A percentile compares a stretch with the other conserved stretches of the same genome.
Conservation (phyloP, 92 coral and sea anemone species). For the Epizoanthus stellaris region DNA sequence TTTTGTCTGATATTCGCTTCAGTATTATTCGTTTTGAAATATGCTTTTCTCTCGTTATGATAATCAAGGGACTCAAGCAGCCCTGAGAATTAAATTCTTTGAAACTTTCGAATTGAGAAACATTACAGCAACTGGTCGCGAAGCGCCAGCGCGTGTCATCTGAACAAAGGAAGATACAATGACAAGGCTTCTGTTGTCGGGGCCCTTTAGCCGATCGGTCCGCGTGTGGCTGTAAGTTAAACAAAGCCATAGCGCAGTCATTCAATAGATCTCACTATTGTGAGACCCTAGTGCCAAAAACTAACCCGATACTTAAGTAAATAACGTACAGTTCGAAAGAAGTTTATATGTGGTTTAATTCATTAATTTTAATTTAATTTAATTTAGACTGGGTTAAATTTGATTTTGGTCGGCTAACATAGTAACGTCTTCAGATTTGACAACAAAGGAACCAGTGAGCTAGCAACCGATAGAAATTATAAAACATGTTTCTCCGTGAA, state of each 20-base stretch:
- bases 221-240: not conserved
- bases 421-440: not conserved
- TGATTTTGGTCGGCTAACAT: not conserved
- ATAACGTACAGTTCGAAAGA: not conserved
- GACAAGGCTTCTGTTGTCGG: not conserved
- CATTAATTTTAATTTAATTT: not conserved
- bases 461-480: too few relatives aligned
- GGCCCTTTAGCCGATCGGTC: not conserved
- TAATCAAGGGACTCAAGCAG: not conserved
- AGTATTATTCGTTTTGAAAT: not conserved
- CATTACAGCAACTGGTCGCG: not conserved
- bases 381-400: not conserved
- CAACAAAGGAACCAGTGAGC: not conserved
- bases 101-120: not conserved
- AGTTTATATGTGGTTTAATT: not conserved
- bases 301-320: not conserved
- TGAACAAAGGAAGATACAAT: slow-evolving; percentile 2
- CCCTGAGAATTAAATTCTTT: slow-evolving; percentile 20
- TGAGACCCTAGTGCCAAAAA: not conserved
- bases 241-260: not conserved
- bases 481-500: not conserved
- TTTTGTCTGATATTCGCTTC: not conserved
- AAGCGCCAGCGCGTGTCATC: slow-evolving; percentile 17
- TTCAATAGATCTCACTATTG: not conserved
- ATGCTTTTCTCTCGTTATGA: not conserved